These are phyloP conservation scores for Schmidtea mediterranea DNA, from an alignment of 1,140 invertebrate genomes.

Conservation along the genomic window DNA sequence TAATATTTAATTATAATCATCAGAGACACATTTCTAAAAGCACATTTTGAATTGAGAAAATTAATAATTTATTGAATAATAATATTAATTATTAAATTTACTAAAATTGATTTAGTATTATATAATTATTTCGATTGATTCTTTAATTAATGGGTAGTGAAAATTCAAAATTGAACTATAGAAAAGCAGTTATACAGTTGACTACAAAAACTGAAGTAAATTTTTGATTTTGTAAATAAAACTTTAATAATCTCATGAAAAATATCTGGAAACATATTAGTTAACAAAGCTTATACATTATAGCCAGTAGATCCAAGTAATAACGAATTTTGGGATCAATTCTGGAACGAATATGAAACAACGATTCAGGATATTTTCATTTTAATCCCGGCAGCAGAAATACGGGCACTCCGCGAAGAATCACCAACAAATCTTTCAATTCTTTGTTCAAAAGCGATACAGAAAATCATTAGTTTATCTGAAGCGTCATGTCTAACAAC, in stretches of 20 bases:
- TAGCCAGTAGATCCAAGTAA: slow-evolving; percentile 65
- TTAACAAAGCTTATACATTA: too few species aligned
- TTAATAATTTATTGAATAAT: too few species aligned
- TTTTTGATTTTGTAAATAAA: slow-evolving; percentile 1
- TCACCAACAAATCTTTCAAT: slow-evolving; percentile 90
- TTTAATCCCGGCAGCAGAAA: slow-evolving; percentile 56
- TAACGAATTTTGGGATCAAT: slow-evolving; percentile 90
- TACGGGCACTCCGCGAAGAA: slow-evolving; percentile 66
- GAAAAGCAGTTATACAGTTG: slow-evolving; percentile 78
- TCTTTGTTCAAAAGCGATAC: slow-evolving; percentile 89
- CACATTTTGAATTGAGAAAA: too few species aligned
- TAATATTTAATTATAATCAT: too few species aligned
- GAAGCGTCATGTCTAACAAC: slow-evolving; percentile 71
- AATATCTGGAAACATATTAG: too few species aligned
- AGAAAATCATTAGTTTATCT: slow-evolving; percentile 69
- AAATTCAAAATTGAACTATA: slow-evolving; percentile 82
- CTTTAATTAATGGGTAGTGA: slow-evolving; percentile 98
- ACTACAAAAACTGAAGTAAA: slow-evolving; percentile 72
- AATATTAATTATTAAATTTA: too few species aligned
- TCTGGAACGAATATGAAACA: slow-evolving; percentile 79
- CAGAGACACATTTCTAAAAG: too few species aligned
- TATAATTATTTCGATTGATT: too few species aligned
- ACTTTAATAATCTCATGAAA: too few species aligned
- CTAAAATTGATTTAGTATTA: too few species aligned
- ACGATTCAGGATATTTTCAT: slow-evolving; percentile 87